Percentiles rank a stretch among this genome's conserved stretches.
Evolutionary conservation across 2,797 vertebrate genomes (phyloP).

Genomic region (Pangasius sanitwongsei): DNA sequence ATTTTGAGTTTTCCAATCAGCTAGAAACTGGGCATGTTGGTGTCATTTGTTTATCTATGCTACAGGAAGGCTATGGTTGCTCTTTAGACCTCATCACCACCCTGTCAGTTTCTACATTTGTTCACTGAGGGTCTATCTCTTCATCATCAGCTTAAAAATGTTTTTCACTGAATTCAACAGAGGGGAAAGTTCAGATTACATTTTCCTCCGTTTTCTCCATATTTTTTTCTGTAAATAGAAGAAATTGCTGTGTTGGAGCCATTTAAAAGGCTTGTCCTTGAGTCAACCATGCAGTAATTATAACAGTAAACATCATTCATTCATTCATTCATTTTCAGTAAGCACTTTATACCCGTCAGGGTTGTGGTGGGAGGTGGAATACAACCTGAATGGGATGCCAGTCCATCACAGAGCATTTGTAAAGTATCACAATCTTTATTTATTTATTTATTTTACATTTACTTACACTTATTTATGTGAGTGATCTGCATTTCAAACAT

Average conservation of each 20-base stretch:
- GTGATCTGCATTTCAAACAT: neutral
- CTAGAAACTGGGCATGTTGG: neutral
- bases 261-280: neutral
- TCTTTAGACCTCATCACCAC: neutral
- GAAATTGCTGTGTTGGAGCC: neutral
- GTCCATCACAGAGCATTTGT: neutral
- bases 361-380: neutral
- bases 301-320: neutral
- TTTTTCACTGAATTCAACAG: neutral
- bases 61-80: neutral
- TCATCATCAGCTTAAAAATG: neutral
- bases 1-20: neutral
- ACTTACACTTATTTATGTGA: neutral
- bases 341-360: neutral
- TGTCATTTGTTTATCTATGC: neutral
- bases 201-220: neutral
- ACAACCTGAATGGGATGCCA: neutral
- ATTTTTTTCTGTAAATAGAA: neutral
- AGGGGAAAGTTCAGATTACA: neutral
- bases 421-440: neutral
- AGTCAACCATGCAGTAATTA: neutral
- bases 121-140: neutral
- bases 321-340: neutral
- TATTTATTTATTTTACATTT: neutral
- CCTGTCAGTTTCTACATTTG: neutral